A percentile compares a stretch with the other conserved stretches of the same genome.
Conservation (phyloP, 2,888 invertebrate genomes). For the Dolomedes plantarius region DNA sequence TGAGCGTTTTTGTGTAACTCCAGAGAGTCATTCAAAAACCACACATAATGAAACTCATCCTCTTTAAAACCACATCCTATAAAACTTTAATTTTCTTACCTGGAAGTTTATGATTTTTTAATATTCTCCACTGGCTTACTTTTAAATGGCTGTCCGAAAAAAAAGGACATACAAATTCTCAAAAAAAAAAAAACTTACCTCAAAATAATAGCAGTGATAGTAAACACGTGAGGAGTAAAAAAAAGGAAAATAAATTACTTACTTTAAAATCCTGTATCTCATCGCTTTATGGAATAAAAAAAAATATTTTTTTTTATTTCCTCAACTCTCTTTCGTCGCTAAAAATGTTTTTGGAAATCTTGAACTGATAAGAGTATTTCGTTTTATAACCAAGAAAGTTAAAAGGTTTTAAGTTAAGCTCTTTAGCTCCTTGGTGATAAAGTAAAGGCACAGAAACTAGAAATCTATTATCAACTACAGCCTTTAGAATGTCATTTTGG, state of each 20-base stretch:
- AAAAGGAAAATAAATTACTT: not conserved
- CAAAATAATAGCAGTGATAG: not conserved
- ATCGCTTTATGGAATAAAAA: not conserved
- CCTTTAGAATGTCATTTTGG: not conserved
- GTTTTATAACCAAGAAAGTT: not conserved
- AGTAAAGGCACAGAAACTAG: not conserved
- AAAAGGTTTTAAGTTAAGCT: constrained; percentile 16
- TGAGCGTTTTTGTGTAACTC: no score
- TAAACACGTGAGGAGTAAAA: not conserved
- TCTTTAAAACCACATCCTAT: no score
- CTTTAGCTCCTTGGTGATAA: constrained; percentile 1
- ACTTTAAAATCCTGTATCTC: not conserved
- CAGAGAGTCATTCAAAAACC: no score
- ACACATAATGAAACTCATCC: no score
- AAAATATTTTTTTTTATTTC: not conserved
- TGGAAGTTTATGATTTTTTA: no score
- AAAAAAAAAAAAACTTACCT: not conserved
- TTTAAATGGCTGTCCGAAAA: not conserved
- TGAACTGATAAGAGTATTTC: not conserved
- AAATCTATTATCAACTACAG: not conserved
- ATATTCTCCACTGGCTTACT: not conserved
- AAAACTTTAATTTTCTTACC: no score
- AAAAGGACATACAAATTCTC: not conserved
- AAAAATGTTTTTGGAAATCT: not conserved
- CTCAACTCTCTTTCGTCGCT: not conserved